Percentiles rank a stretch among this genome's conserved stretches.
Evolutionary conservation across 2,113 vertebrate genomes (phyloP).

Genomic region (Platycercus adscitus): DNA sequence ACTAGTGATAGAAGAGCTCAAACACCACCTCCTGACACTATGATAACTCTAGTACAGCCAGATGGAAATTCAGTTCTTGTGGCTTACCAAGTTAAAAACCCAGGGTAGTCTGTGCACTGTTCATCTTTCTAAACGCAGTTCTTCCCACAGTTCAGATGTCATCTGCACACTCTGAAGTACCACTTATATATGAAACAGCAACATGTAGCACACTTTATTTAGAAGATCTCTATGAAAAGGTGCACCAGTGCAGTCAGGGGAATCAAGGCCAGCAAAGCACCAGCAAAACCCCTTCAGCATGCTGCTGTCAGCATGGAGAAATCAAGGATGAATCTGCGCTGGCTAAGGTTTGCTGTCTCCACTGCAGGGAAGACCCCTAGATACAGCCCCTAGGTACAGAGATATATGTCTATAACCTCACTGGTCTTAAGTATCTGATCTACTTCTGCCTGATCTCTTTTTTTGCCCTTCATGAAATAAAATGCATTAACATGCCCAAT

Average conservation of each 20-base stretch:
- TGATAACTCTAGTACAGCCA: neutral
- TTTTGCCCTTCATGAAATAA: neutral
- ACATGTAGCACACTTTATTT: neutral
- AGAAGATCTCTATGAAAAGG: neutral
- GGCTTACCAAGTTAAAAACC: neutral
- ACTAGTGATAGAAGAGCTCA: neutral
- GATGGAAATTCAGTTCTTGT: neutral
- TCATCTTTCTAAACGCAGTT: neutral
- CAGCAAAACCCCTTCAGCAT: neutral
- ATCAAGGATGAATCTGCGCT: neutral
- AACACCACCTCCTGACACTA: neutral
- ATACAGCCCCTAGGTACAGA: neutral
- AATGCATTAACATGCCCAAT: neutral
- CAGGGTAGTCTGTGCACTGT: neutral
- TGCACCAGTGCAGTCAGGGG: neutral
- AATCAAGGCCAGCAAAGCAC: neutral
- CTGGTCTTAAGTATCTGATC: neutral
- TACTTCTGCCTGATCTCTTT: neutral
- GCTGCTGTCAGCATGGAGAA: neutral
- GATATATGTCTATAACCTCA: neutral
- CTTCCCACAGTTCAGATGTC: neutral
- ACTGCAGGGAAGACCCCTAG: neutral
- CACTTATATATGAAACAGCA: neutral
- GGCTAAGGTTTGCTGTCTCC: neutral
- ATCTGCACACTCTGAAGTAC: neutral